Evolutionary conservation across 2,797 vertebrate species (phyloP), one percentile per base, ranked within the genome.

Genomic region (Zenarchopterus dispar): DNA sequence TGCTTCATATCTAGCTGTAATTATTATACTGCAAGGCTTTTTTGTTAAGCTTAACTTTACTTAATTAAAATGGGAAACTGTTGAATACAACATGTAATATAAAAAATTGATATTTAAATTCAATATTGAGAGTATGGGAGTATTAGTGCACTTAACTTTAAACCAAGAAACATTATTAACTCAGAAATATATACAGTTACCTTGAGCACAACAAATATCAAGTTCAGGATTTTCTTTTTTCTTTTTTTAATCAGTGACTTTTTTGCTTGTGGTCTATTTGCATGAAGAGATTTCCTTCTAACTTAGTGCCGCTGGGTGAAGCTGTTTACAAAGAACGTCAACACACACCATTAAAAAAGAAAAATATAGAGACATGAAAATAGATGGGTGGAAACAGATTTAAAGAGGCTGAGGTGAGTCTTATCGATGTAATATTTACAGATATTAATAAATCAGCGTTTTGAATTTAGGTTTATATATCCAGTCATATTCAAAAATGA

Each of bases 51-150:
- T 77, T 48, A 62, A 21, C 24, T 64, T 26, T 60, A 57, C 60
- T 67, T 42, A 65, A 18, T 39, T 51, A 41, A 79, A 75, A 67
- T 31, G 56, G 4, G 2, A 17, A 36, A 49, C 44, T 50, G 42
- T 43, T 61, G 52, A 76, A 70, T 57, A 55, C 10, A 41, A 70
- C 24, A 63, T 73, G 64, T 81, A 41, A 65, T 52, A 67, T 55
- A 46, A 48, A 77, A 72, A 44, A 31, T 16, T 17, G 17, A 36
- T 43, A 67, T 68, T 74, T 11, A 64, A 75, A 68, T 62, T 17
- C 56, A 77, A 78, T 36, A 63, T 2, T 26, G 31, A 18, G 28
- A 67, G 39, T 23, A 65, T 52, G 9, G 43, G 10, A 60, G 62
- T 48, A 51, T 65, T 21, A 36, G 9, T 54, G 56, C 19, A 47